phyloP scores from a whole-genome alignment of 2,113 vertebrate species.

The Delphinus delphis region DNA sequence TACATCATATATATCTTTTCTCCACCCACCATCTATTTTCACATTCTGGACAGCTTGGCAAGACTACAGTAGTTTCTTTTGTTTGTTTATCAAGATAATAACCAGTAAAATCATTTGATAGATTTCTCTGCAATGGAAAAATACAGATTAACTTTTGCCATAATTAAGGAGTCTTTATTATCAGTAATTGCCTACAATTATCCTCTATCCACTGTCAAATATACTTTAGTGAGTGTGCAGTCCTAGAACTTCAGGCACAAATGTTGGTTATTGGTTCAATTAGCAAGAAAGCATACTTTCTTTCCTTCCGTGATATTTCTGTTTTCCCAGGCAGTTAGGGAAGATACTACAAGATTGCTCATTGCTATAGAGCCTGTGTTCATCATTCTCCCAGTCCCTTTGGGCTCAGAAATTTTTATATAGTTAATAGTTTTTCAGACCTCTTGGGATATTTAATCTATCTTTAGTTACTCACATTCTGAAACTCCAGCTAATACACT shows the following conservation, averaged over 20 bases:
- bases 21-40: background rate
- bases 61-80: slow-evolving; percentile 48
- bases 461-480: background rate
- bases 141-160: slow-evolving; percentile 71
- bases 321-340: slow-evolving; percentile 7
- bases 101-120: slow-evolving; percentile 71
- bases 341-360: background rate
- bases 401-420: background rate
- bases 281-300: slow-evolving; percentile 64
- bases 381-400: background rate
- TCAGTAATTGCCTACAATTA: slow-evolving; percentile 74
- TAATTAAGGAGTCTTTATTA: slow-evolving; percentile 76
- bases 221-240: slow-evolving; percentile 73
- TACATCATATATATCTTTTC: background rate
- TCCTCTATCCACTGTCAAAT: slow-evolving; percentile 73
- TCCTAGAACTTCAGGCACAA: slow-evolving; percentile 67
- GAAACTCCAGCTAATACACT: background rate
- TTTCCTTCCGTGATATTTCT: slow-evolving; percentile 55
- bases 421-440: background rate
- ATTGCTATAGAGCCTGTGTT: background rate
- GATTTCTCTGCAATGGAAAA: slow-evolving; percentile 72
- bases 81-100: slow-evolving; percentile 68
- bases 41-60: slow-evolving; percentile 53
- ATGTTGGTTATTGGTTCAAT: slow-evolving; percentile 80
- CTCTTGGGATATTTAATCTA: background rate